phyloP scores from a whole-genome alignment of 2,888 invertebrate genomes.

The Heterodera filipjevi region DNA sequence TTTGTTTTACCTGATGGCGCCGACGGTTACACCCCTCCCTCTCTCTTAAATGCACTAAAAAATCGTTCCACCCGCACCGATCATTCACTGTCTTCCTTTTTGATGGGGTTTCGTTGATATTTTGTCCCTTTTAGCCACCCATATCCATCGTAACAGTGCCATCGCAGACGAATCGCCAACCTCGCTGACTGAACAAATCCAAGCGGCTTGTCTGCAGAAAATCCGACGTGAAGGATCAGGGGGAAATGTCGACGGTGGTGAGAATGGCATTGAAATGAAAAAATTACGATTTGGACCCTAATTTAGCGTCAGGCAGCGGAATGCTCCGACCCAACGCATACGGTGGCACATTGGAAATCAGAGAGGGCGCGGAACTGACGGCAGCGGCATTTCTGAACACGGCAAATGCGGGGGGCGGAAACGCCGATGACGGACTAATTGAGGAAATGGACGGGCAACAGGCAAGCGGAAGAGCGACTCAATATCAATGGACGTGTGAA shows the following conservation, averaged over 20 bases:
- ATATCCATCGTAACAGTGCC: background rate
- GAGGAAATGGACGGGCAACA: slow-evolving; percentile 14
- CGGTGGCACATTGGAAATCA: slow-evolving; percentile 21
- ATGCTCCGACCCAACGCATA: background rate
- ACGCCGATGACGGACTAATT: background rate
- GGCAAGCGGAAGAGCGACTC: background rate
- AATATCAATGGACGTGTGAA: background rate
- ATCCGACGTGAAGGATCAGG: slow-evolving; percentile 11
- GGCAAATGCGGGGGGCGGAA: slow-evolving; percentile 8
- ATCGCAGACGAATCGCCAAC: background rate
- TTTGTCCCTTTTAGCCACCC: background rate
- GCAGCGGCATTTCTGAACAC: background rate
- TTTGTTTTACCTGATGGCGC: no score
- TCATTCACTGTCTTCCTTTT: no score
- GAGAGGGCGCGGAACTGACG: slow-evolving; percentile 22
- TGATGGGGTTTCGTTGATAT: background rate
- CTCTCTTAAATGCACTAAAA: no score
- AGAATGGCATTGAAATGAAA: background rate
- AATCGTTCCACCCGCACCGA: no score
- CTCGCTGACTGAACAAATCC: slow-evolving; percentile 19
- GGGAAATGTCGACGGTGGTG: background rate
- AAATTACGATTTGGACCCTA: background rate
- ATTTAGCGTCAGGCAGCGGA: background rate
- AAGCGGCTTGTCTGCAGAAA: slow-evolving; percentile 24
- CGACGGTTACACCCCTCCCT: no score